These are phyloP conservation scores for Notodonta dromedarius DNA, from an alignment of 2,888 invertebrate species.

Conservation along the genomic window DNA sequence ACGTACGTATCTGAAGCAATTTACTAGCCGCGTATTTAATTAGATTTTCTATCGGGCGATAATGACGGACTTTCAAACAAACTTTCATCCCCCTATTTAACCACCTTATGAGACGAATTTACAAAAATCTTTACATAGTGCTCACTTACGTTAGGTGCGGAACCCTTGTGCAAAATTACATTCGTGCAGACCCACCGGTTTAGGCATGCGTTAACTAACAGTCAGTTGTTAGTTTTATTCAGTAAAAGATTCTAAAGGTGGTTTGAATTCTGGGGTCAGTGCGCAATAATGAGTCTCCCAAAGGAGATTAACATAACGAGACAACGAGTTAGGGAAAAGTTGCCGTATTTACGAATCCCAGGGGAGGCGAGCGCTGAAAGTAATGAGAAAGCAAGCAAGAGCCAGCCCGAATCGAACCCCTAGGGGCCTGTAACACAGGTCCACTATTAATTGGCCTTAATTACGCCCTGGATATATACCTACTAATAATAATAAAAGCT, in stretches of 20 bases:
- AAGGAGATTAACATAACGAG: constrained; percentile 62
- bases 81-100: too few relatives aligned
- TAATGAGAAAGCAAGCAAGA: constrained; percentile 58
- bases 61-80: too few relatives aligned
- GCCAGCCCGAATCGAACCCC: constrained; percentile 44
- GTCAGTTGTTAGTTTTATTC: neutral
- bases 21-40: too few relatives aligned
- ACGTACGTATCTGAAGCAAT: neutral
- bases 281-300: constrained; percentile 51
- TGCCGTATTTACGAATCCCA: constrained; percentile 51
- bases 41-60: too few relatives aligned
- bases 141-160: too few relatives aligned
- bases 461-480: neutral
- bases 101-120: too few relatives aligned
- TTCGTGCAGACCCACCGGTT: too few relatives aligned
- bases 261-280: constrained; percentile 29
- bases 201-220: too few relatives aligned
- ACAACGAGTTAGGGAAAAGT: constrained; percentile 64
- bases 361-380: constrained; percentile 50
- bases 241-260: neutral
- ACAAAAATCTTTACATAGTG: too few relatives aligned
- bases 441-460: neutral
- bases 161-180: too few relatives aligned
- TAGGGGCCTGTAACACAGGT: constrained; percentile 25
- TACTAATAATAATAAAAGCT: neutral